Evolutionary conservation across 2,888 invertebrate genomes (phyloP).

Genomic region (Diploptera punctata): DNA sequence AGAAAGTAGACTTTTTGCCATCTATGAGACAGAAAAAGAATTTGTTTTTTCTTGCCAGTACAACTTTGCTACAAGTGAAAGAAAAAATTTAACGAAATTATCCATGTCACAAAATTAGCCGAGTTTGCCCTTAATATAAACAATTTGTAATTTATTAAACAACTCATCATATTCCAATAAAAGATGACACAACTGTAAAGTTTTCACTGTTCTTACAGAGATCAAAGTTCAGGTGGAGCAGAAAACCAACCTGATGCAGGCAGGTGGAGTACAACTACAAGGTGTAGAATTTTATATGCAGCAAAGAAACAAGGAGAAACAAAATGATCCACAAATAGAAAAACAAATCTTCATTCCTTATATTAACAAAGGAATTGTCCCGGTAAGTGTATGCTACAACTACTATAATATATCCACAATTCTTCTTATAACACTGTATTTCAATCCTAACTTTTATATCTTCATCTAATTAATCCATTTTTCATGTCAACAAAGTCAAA

Average conservation of each 20-base stretch:
- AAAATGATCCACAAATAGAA: constrained; percentile 77
- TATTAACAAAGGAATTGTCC: constrained; percentile 47
- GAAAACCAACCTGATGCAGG: constrained; percentile 60
- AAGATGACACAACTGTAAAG: no score
- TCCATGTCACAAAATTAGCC: no score
- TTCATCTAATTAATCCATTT: no score
- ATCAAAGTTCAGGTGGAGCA: constrained; percentile 59
- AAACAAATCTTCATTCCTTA: constrained; percentile 76
- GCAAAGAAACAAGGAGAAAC: constrained; percentile 61
- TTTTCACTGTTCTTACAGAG: constrained; percentile 47
- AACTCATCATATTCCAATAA: no score
- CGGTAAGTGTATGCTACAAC: background rate
- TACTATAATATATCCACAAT: background rate
- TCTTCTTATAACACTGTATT: background rate
- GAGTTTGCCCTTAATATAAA: no score
- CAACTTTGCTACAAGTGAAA: no score
- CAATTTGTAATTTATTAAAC: no score
- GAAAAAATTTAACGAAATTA: no score
- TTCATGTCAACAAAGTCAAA: no score
- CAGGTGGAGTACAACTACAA: constrained; percentile 78
- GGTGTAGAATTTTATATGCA: constrained; percentile 80
- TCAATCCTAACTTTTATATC: background rate
- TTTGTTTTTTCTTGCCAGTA: no score
- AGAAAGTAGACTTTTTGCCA: no score
- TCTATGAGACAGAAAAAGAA: no score